A percentile compares a stretch with the other conserved stretches of the same genome.
Evolutionary conservation across 1,140 invertebrate genomes (phyloP).

Genomic region (Meteorus sp.): DNA sequence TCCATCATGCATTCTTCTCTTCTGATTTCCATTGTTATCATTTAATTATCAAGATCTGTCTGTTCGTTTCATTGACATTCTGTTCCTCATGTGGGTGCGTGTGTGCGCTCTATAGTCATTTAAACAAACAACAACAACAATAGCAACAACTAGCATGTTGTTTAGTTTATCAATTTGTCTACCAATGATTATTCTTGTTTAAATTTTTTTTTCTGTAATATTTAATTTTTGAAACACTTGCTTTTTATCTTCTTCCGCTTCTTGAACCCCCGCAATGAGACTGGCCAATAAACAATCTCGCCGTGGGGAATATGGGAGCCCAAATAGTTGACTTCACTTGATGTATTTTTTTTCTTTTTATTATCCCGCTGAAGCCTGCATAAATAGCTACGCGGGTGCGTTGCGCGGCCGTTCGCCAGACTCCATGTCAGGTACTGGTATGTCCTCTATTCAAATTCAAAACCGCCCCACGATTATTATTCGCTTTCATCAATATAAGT

Average conservation of each 20-base stretch:
- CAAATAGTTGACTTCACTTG: constrained; percentile 48
- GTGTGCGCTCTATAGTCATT: constrained; percentile 21
- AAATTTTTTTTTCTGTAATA: background rate
- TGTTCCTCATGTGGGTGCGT: constrained; percentile 21
- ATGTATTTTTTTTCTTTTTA: constrained; percentile 60
- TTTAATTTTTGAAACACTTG: constrained; percentile 7
- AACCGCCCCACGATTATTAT: constrained; percentile 31
- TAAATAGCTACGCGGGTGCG: constrained; percentile 77
- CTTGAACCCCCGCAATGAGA: constrained; percentile 28
- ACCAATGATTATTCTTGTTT: too few species aligned
- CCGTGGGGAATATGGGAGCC: constrained; percentile 36
- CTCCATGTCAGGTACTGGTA: constrained; percentile 74
- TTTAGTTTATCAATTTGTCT: too few species aligned
- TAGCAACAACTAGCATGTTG: too few species aligned
- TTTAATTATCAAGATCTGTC: background rate
- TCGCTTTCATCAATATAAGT: constrained; percentile 31
- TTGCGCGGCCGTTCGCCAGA: constrained; percentile 71
- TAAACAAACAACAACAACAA: too few species aligned
- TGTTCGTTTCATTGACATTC: background rate
- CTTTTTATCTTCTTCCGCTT: constrained; percentile 35
- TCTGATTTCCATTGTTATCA: constrained; percentile 15
- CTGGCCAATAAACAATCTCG: constrained; percentile 29
- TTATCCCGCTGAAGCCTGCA: constrained; percentile 60
- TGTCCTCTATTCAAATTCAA: constrained; percentile 50
- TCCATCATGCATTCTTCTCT: too few species aligned